Evolutionary conservation across 2,888 invertebrate genomes (phyloP), one percentile per base, ranked within the genome.

Genomic region (Cephus pygmeus): DNA sequence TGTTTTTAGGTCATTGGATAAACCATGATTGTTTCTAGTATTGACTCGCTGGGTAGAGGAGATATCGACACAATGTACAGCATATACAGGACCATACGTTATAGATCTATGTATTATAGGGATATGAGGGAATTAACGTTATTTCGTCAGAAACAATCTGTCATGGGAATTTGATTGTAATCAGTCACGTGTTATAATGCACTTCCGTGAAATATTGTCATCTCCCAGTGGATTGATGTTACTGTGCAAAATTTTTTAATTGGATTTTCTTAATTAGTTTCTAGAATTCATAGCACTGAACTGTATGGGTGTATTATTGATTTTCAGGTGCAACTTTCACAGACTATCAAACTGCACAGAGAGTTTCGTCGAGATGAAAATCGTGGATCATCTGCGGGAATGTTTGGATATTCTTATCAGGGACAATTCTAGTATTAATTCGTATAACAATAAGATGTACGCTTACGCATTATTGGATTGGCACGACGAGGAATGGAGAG

Each of bases 401-500:
- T 90, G 89, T 4, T 79, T 91, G 40, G 82, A 85, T 73, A 83
- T 85, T 75, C 78, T 89, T 31, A 84, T 82, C 12, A 82, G 82
- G 69, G 87, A 88, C 77, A 88, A 88, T 79, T 85, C 85, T 12
- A 87, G 85, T 73, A 83, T 88, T 75, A 88, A 88, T 79, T 84
- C 84, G 12, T 87, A 85, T 80, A 90, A 88, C 81, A 91, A 89
- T 81, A 91, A 89, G 81, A 90, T 89, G 85, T 91, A 89, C 80
- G 88, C 89, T 6, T 91, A 90, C 76, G 86, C 85, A 12, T 79
- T 91, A 40, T 78, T 91, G 76, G 84, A 87, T 71, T 88, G 89
- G 87, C 83, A 83, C 1, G 75, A 77, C 69, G 90, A 91, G n/a
- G 90, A 90, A 75, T 93, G 93, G 93, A 90, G 89, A 74, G 87